A percentile compares a stretch with the other conserved stretches of the same genome.
These are phyloP conservation scores for Phocoena phocoena DNA, from an alignment of 2,113 vertebrate genomes.

Conservation along the genomic window DNA sequence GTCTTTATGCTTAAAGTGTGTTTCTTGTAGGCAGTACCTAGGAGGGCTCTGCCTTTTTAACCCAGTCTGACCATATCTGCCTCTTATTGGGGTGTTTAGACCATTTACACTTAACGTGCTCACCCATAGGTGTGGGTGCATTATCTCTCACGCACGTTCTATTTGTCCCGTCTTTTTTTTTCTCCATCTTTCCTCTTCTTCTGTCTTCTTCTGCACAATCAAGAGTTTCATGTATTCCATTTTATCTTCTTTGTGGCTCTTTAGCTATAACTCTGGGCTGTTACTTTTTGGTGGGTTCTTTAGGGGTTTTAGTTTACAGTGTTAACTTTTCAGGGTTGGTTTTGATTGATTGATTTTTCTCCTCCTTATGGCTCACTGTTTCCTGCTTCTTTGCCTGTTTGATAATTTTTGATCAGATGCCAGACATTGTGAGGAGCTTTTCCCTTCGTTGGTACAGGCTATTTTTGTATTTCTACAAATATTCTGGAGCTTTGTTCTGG, in stretches of 20 bases:
- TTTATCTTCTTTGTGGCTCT: background rate
- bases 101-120: too few relatives aligned
- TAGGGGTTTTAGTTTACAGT: background rate
- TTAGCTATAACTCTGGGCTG: background rate
- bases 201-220: background rate
- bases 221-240: rapidly evolving
- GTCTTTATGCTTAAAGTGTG: background rate
- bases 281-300: background rate
- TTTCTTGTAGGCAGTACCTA: background rate
- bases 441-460: background rate
- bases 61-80: background rate
- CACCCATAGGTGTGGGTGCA: rapidly evolving
- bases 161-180: rapidly evolving
- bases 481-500: background rate
- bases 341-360: background rate
- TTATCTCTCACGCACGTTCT: rapidly evolving
- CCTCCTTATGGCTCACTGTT: background rate
- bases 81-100: background rate
- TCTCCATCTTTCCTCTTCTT: background rate
- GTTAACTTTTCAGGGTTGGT: background rate
- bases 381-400: background rate
- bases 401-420: background rate
- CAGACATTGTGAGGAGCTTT: background rate
- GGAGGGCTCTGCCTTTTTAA: background rate
- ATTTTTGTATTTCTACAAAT: background rate